Percentiles rank a stretch among this genome's conserved stretches.
These are phyloP conservation scores for Machimus atricapillus DNA, from an alignment of 2,888 invertebrate species.

Conservation along the genomic window DNA sequence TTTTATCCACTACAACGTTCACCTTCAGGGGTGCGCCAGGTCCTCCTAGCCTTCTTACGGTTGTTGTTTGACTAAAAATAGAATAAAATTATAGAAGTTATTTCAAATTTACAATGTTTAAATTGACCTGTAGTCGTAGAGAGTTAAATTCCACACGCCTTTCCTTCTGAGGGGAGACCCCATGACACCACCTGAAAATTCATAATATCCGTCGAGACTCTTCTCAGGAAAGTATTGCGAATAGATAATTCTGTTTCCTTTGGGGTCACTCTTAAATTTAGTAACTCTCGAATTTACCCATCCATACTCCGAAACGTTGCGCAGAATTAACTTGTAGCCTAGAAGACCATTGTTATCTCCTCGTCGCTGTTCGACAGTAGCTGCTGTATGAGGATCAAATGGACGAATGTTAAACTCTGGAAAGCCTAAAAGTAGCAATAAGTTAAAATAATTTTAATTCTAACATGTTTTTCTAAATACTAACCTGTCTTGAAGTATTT, in stretches of 20 bases:
- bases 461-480: background rate
- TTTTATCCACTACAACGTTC: conserved; percentile 75
- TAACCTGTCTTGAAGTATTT: conserved; percentile 76
- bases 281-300: conserved; percentile 80
- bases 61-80: conserved; percentile 63
- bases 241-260: conserved; percentile 72
- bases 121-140: conserved; percentile 69
- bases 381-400: conserved; percentile 80
- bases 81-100: conserved; percentile 5
- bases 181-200: conserved; percentile 69
- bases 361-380: conserved; percentile 70
- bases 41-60: conserved; percentile 61
- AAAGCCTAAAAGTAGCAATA: conserved; percentile 65
- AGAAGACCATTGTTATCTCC: conserved; percentile 70
- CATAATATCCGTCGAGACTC: conserved; percentile 73
- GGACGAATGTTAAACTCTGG: conserved; percentile 75
- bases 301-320: conserved; percentile 77
- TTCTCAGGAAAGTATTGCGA: conserved; percentile 86
- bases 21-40: conserved; percentile 66
- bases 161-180: conserved; percentile 69
- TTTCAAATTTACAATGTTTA: background rate
- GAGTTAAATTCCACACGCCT: conserved; percentile 78
- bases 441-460: background rate
- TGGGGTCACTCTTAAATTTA: conserved; percentile 74
- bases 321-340: conserved; percentile 75